Conservation (phyloP, 2,113 vertebrate genomes). For the Prietella phreatophila region DNA sequence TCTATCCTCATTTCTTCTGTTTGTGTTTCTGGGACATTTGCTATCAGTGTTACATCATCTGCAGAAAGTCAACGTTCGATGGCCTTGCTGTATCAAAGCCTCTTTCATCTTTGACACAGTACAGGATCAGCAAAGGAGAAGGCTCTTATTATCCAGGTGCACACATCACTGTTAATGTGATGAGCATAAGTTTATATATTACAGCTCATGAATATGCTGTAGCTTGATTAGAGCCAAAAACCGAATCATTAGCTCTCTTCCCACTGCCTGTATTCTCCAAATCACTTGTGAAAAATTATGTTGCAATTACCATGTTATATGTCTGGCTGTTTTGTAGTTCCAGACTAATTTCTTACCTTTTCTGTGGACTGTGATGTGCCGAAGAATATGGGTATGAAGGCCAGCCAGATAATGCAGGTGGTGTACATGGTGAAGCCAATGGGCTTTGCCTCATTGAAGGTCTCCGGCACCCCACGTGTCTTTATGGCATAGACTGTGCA, state of each 20-base stretch:
- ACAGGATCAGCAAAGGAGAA: constrained; percentile 43
- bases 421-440: constrained; percentile 87
- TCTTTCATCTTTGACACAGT: constrained; percentile 69
- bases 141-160: constrained; percentile 42
- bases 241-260: constrained; percentile 5
- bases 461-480: constrained; percentile 95
- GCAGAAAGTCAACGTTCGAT: constrained; percentile 59
- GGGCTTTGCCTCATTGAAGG: constrained; percentile 98
- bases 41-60: constrained; percentile 72
- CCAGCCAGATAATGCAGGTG: constrained; percentile 77
- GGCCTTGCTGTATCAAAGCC: constrained; percentile 66
- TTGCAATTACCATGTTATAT: constrained; percentile 5
- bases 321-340: not conserved
- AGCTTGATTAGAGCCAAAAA: constrained; percentile 28
- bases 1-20: constrained; percentile 33
- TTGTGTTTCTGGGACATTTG: constrained; percentile 62
- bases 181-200: constrained; percentile 58
- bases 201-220: constrained; percentile 12
- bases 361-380: constrained; percentile 93
- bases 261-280: not conserved
- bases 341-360: constrained; percentile 71
- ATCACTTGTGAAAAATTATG: not conserved
- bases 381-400: constrained; percentile 97
- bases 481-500: constrained; percentile 89
- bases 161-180: constrained; percentile 39